These are phyloP conservation scores for Zelleria hepariella DNA, from an alignment of 2,888 invertebrate species.

Conservation along the genomic window DNA sequence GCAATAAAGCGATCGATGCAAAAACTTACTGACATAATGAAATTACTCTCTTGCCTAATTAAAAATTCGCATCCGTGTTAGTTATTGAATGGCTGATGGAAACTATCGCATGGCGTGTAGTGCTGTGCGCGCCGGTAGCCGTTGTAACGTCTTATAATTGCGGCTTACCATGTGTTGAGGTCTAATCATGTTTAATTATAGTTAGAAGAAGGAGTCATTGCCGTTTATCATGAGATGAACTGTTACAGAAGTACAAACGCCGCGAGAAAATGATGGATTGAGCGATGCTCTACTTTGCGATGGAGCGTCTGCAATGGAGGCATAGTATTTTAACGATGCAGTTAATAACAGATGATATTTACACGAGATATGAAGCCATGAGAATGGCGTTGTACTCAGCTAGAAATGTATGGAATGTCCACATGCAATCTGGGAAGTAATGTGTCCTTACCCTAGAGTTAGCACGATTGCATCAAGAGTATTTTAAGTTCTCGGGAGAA, in stretches of 20 bases:
- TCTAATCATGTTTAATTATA: slow-evolving; percentile 69
- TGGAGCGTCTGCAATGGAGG: neutral
- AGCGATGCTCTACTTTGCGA: slow-evolving; percentile 11
- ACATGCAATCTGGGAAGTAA: neutral
- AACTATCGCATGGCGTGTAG: slow-evolving; percentile 55
- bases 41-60: slow-evolving; percentile 35
- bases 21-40: slow-evolving; percentile 28
- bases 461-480: neutral
- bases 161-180: slow-evolving; percentile 63
- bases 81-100: slow-evolving; percentile 52
- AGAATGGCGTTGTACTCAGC: neutral
- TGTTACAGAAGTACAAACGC: slow-evolving; percentile 58
- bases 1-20: slow-evolving; percentile 16
- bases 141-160: slow-evolving; percentile 65
- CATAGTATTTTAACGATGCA: neutral
- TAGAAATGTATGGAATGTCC: neutral
- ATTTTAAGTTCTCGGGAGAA: neutral
- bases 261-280: slow-evolving; percentile 50
- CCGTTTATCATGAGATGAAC: slow-evolving; percentile 68
- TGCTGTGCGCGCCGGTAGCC: slow-evolving; percentile 51
- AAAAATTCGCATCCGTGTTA: slow-evolving; percentile 51
- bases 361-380: neutral
- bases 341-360: neutral
- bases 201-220: slow-evolving; percentile 60
- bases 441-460: neutral